These are phyloP conservation scores for Sarcophaga subvicina DNA, from an alignment of 2,888 invertebrate genomes.

Conservation along the genomic window DNA sequence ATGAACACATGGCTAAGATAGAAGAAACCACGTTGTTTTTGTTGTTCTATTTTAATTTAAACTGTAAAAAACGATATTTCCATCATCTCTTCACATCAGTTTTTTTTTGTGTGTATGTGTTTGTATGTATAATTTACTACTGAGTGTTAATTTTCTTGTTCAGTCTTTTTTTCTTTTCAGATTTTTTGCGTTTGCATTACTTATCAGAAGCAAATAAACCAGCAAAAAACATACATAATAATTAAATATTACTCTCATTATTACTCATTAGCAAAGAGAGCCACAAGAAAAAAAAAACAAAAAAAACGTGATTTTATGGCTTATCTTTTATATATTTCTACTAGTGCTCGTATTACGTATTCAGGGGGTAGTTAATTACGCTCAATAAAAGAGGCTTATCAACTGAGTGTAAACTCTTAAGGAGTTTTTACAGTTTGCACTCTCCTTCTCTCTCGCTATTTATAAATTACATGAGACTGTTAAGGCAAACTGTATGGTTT, in stretches of 20 bases:
- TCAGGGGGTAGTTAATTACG: background rate
- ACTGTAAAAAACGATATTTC: background rate
- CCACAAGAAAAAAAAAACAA: background rate
- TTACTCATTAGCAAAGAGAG: background rate
- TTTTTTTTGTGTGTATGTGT: too few species aligned
- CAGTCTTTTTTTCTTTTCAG: background rate
- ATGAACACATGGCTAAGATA: background rate
- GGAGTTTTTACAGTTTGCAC: background rate
- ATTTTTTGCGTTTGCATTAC: background rate
- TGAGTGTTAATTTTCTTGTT: constrained; percentile 23
- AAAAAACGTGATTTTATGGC: background rate
- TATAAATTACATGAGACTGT: too few species aligned
- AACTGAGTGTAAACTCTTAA: background rate
- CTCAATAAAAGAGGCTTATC: background rate
- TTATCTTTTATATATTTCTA: background rate
- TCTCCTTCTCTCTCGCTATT: background rate
- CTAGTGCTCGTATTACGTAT: background rate
- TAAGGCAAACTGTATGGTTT: too few species aligned
- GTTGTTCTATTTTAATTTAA: background rate
- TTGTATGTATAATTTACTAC: constrained; percentile 1
- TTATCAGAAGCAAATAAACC: background rate
- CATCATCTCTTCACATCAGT: constrained; percentile 1
- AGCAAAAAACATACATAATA: background rate
- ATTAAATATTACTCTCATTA: background rate
- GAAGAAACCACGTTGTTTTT: constrained; percentile 13